A percentile compares a stretch with the other conserved stretches of the same genome.
Evolutionary conservation across 2,113 vertebrate species (phyloP).

Genomic region (Scopus umbretta): DNA sequence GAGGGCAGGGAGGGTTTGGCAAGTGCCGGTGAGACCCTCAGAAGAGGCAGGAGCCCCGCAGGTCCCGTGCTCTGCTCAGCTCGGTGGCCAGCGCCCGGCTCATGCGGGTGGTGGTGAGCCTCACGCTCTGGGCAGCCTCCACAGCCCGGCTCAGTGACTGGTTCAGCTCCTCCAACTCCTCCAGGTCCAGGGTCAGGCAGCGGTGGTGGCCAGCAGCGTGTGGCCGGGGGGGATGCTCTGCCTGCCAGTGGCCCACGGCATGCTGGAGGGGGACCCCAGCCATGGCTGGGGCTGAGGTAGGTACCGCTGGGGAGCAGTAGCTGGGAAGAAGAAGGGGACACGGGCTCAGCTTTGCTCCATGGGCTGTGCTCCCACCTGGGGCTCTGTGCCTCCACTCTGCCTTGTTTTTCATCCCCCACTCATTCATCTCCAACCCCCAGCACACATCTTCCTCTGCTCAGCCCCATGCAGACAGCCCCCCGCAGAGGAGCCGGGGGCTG

Average conservation of each 20-base stretch:
- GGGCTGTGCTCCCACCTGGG: background rate
- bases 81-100: conserved; percentile 70
- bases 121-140: conserved; percentile 70
- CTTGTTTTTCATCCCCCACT: background rate
- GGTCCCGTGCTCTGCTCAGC: conserved; percentile 60
- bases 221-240: background rate
- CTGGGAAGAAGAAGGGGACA: conserved; percentile 55
- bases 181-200: conserved; percentile 23
- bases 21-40: background rate
- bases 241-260: background rate
- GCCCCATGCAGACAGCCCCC: background rate
- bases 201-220: background rate
- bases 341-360: accelerated
- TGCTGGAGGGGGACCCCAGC: background rate
- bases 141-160: conserved; percentile 71
- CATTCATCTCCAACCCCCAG: background rate
- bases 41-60: conserved; percentile 73
- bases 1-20: background rate
- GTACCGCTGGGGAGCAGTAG: conserved; percentile 61
- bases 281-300: conserved; percentile 55
- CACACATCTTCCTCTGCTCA: background rate
- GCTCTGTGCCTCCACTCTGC: background rate
- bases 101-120: conserved; percentile 72
- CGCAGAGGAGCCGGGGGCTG: background rate
- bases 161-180: conserved; percentile 58